Evolutionary conservation across 2,888 invertebrate genomes (phyloP).

Genomic region (Flabesymbios commensalis): DNA sequence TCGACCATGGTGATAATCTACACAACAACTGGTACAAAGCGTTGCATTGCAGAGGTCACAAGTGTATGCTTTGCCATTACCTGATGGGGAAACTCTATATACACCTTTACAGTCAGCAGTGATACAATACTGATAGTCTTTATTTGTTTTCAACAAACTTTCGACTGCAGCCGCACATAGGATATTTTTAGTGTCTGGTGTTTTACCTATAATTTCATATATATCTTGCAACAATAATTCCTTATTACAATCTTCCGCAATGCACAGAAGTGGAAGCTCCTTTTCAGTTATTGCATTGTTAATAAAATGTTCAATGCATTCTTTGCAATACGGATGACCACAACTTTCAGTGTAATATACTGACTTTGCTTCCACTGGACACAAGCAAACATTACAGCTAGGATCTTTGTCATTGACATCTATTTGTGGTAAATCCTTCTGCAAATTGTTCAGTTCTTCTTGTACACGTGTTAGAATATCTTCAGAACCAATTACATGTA

Average conservation of each 20-base stretch:
- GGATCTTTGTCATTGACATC: background rate
- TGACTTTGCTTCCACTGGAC: slow-evolving; percentile 40
- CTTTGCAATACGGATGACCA: slow-evolving; percentile 50
- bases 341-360: slow-evolving; percentile 47
- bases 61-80: slow-evolving; percentile 25
- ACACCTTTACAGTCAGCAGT: slow-evolving; percentile 50
- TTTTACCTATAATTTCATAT: slow-evolving; percentile 20
- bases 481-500: no score
- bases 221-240: slow-evolving; percentile 32
- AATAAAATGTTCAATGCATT: slow-evolving; percentile 38
- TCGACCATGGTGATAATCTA: slow-evolving; percentile 44
- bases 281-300: slow-evolving; percentile 33
- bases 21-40: slow-evolving; percentile 46
- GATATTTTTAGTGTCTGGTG: slow-evolving; percentile 29
- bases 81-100: slow-evolving; percentile 39
- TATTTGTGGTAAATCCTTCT: background rate
- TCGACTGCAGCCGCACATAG: slow-evolving; percentile 37
- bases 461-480: no score
- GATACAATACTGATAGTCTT: slow-evolving; percentile 41
- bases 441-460: background rate
- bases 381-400: slow-evolving; percentile 49
- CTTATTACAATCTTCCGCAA: slow-evolving; percentile 39
- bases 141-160: slow-evolving; percentile 36
- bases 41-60: slow-evolving; percentile 39
- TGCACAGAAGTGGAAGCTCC: slow-evolving; percentile 45